Evolutionary conservation across 37 sponge, comb jelly and placozoan species (phyloP).

Genomic region (Cladorhizidae sp.): DNA sequence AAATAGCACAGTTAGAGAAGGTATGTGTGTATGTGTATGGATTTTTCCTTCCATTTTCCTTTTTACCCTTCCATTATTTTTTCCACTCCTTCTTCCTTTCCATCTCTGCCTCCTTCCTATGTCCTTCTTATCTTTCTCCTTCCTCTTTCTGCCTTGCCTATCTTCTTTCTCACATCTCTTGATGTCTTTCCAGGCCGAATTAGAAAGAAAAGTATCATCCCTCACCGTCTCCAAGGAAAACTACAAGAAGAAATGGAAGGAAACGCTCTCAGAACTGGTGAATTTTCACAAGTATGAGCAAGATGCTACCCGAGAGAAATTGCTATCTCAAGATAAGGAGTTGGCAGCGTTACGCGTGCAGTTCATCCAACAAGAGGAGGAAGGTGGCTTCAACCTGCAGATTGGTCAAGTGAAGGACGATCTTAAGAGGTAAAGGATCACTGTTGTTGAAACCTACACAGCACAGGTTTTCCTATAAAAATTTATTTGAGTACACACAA

Average conservation of each 20-base stretch:
- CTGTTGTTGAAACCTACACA: neutral
- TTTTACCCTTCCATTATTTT: no score
- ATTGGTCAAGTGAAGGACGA: conserved; percentile 48
- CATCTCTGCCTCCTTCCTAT: no score
- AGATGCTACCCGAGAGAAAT: conserved; percentile 36
- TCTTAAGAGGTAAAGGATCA: conserved; percentile 31
- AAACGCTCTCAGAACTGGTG: conserved; percentile 84
- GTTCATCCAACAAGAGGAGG: conserved; percentile 69
- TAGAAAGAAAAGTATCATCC: conserved; percentile 82
- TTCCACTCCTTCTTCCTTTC: no score
- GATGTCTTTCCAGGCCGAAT: conserved; percentile 50
- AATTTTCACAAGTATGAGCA: conserved; percentile 73
- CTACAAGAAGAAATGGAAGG: conserved; percentile 96
- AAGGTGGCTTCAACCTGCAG: conserved; percentile 50
- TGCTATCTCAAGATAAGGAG: conserved; percentile 73
- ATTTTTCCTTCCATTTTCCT: no score
- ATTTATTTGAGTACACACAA: no score
- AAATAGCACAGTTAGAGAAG: conserved; percentile 88
- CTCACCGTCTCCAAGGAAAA: conserved; percentile 80
- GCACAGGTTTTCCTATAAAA: no score
- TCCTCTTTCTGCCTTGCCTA: no score
- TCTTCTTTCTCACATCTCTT: no score
- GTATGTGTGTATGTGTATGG: conserved; percentile 23
- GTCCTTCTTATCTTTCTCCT: no score
- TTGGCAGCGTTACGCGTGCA: conserved; percentile 64